Evolutionary conservation across 2,113 vertebrate species (phyloP), one percentile per base, ranked within the genome.

Genomic region (Vidua chalybeata): DNA sequence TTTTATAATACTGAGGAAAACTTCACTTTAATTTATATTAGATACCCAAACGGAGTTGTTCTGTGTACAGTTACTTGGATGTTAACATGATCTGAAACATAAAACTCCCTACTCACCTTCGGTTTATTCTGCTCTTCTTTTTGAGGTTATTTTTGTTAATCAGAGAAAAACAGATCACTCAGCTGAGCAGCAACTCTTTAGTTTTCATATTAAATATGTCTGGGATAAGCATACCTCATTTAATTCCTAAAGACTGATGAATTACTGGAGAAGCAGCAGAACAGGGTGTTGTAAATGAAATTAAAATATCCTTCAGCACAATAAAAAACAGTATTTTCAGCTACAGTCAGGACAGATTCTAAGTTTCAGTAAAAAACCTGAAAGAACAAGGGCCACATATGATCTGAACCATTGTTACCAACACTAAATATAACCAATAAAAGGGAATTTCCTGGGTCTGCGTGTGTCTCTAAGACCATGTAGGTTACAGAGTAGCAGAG

Each of bases 381-480:
- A 71, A 79, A 68, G 23, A 43, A 63, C 30, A 72, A 72, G 30
- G 24, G 43, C 9, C 21, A 24, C 0, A 0, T 52, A 21, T 1
- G 2, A 56, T 24, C 64, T 35, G 23, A 93, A 45, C 31, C 39
- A 72, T 11, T 81, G 52, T 74, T 37, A 54, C 6, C 16, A 55
- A 13, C 26, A n/a, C 11, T 48, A 71, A 77, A 59, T 22, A 45
- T 2, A 67, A 64, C 8, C 75, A 33, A 16, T 15, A 21, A 31
- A 71, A 31, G 6, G 18, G 51, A 64, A 41, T 37, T 64, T 91
- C 58, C 59, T 23, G 10, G 13, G 49, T 48, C 26, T 13, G 2
- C 8, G 5, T 9, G 15, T 6, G 1, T 39, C 48, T 62, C 69
- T 26, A 62, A 49, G 21, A 61, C 17, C 27, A 37, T 0, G 1